Conservation (phyloP, 2,797 vertebrate genomes). For the Pangasius djambal region DNA sequence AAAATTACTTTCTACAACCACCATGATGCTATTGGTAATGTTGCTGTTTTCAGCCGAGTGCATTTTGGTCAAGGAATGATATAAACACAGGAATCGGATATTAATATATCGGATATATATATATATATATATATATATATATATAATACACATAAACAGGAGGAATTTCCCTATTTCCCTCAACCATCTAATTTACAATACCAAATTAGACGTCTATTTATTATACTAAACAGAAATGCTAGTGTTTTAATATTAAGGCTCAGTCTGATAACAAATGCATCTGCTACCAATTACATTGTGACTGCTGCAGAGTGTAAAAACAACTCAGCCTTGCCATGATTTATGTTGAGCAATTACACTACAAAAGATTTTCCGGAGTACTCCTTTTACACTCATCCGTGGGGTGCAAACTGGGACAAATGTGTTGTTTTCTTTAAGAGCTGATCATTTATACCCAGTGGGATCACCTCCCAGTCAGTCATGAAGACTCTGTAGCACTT, state of each 20-base stretch:
- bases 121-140: too few species aligned
- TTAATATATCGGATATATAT: too few species aligned
- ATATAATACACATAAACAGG: background rate
- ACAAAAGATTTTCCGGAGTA: constrained; percentile 25
- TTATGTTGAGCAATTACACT: constrained; percentile 3
- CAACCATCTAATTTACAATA: background rate
- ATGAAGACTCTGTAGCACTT: background rate
- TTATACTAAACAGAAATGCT: background rate
- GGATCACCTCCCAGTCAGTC: background rate
- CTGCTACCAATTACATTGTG: constrained; percentile 24
- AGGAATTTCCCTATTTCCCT: background rate
- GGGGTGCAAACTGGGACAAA: constrained; percentile 17
- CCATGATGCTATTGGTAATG: background rate
- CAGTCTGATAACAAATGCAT: constrained; percentile 14
- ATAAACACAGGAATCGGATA: too few species aligned
- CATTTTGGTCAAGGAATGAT: background rate
- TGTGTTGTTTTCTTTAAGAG: background rate
- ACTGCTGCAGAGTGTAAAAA: constrained; percentile 8
- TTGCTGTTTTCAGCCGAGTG: background rate
- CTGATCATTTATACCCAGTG: background rate
- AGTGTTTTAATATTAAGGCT: background rate
- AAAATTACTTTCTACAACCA: background rate
- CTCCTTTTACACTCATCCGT: background rate
- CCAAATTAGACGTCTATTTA: background rate
- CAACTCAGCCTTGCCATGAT: background rate